Evolutionary conservation across 2,113 vertebrate species (phyloP).

Genomic region (Poecilia latipinna): DNA sequence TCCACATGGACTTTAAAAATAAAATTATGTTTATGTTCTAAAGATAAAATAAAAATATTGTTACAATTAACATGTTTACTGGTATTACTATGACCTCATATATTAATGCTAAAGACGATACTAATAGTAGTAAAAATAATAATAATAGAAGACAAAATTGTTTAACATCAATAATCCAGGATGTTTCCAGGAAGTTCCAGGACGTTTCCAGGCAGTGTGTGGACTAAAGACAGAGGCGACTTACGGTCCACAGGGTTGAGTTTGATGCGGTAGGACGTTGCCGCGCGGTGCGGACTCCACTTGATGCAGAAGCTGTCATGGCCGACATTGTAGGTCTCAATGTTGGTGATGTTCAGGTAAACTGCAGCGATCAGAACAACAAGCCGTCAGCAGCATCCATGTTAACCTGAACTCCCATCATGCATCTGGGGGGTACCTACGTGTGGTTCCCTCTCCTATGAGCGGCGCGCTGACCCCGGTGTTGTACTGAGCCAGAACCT

Average conservation of each 20-base stretch:
- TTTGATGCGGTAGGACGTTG: constrained; percentile 93
- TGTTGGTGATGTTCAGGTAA: constrained; percentile 92
- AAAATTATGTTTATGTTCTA: too few relatives aligned
- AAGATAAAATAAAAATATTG: too few relatives aligned
- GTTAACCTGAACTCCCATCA: too few relatives aligned
- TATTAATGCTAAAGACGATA: too few relatives aligned
- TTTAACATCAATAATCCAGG: too few relatives aligned
- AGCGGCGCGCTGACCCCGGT: constrained; percentile 87
- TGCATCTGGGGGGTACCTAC: constrained; percentile 71
- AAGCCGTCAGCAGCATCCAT: background rate
- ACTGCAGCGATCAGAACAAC: constrained; percentile 74
- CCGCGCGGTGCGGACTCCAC: constrained; percentile 90
- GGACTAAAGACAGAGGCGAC: constrained; percentile 22
- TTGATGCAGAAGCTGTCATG: constrained; percentile 92
- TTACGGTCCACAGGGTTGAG: constrained; percentile 89
- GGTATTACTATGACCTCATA: too few relatives aligned
- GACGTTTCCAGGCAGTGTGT: background rate
- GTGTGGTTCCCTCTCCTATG: constrained; percentile 89
- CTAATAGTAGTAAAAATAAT: too few relatives aligned
- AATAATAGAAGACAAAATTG: too few relatives aligned
- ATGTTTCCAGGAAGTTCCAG: background rate
- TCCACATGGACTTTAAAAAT: too few relatives aligned
- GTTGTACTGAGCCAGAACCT: constrained; percentile 91
- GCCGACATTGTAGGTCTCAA: constrained; percentile 86
- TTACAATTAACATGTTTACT: too few relatives aligned